Evolutionary conservation across 2,113 vertebrate genomes (phyloP).

Genomic region (Rana temporaria): DNA sequence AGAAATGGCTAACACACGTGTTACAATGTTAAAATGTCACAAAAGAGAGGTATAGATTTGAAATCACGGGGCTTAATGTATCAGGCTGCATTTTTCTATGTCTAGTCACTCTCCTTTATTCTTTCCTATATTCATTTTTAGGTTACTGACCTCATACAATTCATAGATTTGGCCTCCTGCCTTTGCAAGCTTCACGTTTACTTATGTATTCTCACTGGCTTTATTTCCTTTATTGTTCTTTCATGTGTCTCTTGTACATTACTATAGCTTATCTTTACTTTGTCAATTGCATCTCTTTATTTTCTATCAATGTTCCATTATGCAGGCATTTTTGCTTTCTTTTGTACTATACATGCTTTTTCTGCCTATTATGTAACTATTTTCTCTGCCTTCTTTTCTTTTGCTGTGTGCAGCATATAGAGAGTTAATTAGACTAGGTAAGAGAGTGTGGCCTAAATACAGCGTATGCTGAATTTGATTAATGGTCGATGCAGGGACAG

Average conservation of each 20-base stretch:
- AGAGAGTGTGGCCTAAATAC: constrained; percentile 39
- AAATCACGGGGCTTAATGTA: too few species aligned
- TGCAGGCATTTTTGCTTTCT: too few species aligned
- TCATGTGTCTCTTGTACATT: background rate
- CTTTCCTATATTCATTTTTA: background rate
- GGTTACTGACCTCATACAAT: background rate
- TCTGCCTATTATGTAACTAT: background rate
- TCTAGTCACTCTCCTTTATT: too few species aligned
- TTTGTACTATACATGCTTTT: too few species aligned
- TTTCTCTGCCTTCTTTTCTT: background rate
- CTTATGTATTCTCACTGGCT: background rate
- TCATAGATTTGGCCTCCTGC: background rate
- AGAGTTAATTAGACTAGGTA: constrained; percentile 29
- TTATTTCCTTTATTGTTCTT: background rate
- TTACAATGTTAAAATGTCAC: too few species aligned
- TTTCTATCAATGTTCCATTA: too few species aligned
- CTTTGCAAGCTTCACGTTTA: background rate
- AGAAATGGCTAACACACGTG: too few species aligned
- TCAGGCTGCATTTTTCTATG: background rate
- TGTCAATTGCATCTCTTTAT: background rate
- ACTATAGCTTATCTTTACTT: background rate
- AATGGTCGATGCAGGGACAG: constrained; percentile 26
- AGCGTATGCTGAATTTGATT: constrained; percentile 25
- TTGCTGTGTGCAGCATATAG: background rate
- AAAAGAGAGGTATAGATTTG: too few species aligned